Evolutionary conservation across 2,797 vertebrate species (phyloP).

Genomic region (Varecia variegata): DNA sequence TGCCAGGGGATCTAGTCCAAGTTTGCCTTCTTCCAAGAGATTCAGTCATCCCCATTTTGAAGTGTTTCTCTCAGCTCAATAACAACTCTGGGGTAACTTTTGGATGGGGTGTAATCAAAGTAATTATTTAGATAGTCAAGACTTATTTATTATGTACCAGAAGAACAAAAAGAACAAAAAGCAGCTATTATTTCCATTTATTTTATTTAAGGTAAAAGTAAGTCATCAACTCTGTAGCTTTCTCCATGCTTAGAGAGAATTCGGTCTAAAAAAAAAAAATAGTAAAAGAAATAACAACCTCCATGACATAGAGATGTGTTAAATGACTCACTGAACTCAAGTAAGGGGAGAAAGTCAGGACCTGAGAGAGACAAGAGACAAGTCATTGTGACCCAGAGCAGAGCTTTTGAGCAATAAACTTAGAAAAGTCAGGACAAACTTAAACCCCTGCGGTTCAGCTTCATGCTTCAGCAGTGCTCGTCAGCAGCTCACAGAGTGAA

Average conservation of each 20-base stretch:
- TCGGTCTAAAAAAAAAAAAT: neutral
- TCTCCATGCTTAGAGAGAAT: neutral
- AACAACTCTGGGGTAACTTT: neutral
- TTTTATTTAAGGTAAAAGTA: neutral
- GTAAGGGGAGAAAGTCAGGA: constrained; percentile 24
- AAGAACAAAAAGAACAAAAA: neutral
- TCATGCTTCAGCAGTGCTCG: constrained; percentile 12
- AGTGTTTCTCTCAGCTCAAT: neutral
- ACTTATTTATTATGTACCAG: neutral
- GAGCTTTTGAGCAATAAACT: constrained; percentile 15
- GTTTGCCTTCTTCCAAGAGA: constrained; percentile 29
- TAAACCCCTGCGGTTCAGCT: neutral
- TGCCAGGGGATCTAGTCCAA: neutral
- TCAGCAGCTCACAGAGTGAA: neutral
- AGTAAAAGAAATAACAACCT: constrained; percentile 23
- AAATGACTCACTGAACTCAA: constrained; percentile 41
- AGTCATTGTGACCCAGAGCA: constrained; percentile 41
- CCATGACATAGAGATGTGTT: neutral
- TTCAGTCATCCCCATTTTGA: neutral
- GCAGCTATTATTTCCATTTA: neutral
- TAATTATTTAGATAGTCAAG: constrained; percentile 22
- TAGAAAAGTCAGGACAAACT: constrained; percentile 44
- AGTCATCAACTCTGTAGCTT: neutral
- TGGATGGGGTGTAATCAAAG: neutral
- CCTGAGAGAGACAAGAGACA: constrained; percentile 27